phyloP scores from a whole-genome alignment of 2,113 vertebrate species.

The Cottus gobio region DNA sequence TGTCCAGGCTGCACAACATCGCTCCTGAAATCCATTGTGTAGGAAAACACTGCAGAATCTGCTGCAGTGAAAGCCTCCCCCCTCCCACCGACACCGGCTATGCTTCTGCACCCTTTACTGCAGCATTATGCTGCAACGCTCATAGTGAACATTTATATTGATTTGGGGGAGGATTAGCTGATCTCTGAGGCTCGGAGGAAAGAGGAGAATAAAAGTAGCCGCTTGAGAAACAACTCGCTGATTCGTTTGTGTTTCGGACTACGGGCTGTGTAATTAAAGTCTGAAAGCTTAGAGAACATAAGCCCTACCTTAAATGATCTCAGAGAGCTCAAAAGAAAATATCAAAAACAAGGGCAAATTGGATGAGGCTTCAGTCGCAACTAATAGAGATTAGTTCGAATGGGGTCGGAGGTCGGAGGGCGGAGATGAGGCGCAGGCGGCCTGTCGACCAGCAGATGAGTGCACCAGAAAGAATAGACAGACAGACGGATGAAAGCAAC shows the following conservation, averaged over 20 bases:
- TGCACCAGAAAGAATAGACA: constrained; percentile 90
- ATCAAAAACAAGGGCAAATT: constrained; percentile 28
- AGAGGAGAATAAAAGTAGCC: constrained; percentile 13
- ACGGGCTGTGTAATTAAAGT: constrained; percentile 7
- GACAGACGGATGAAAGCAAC: constrained; percentile 93
- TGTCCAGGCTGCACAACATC: constrained; percentile 1
- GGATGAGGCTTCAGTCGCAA: constrained; percentile 59
- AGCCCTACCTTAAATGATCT: constrained; percentile 1
- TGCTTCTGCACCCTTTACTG: constrained; percentile 55
- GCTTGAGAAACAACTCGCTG: background rate
- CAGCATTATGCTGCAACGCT: constrained; percentile 46
- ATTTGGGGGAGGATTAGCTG: constrained; percentile 20
- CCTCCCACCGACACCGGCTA: constrained; percentile 35
- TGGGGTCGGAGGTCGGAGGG: constrained; percentile 71
- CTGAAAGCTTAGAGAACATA: constrained; percentile 13
- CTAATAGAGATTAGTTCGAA: constrained; percentile 50
- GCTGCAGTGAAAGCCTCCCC: constrained; percentile 68
- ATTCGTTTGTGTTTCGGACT: constrained; percentile 9
- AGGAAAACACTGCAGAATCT: constrained; percentile 68
- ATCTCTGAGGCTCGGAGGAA: constrained; percentile 2
- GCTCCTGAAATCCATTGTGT: constrained; percentile 28
- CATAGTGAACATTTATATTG: constrained; percentile 30
- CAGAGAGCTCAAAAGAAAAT: background rate
- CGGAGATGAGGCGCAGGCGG: constrained; percentile 93
- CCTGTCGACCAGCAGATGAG: constrained; percentile 88